Conservation (phyloP, 2,888 invertebrate genomes). For the Pristionchus mayeri region DNA sequence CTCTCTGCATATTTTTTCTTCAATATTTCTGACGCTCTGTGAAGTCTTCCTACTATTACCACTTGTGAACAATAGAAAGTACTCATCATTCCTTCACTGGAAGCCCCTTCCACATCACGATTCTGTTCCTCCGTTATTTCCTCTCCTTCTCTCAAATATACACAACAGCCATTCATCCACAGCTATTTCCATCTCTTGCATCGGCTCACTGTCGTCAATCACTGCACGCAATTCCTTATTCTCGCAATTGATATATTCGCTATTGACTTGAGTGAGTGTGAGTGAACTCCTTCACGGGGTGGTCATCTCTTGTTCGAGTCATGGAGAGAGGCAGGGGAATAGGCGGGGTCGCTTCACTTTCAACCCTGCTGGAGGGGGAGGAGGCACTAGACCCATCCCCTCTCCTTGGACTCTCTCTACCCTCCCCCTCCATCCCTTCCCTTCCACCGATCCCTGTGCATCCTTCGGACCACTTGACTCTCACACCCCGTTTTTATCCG, state of each 20-base stretch:
- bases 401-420: constrained; percentile 37
- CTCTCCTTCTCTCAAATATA: constrained; percentile 34
- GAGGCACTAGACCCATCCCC: constrained; percentile 26
- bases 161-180: constrained; percentile 5
- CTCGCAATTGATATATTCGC: background rate
- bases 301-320: constrained; percentile 14
- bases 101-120: background rate
- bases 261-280: background rate
- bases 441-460: constrained; percentile 35
- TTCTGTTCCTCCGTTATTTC: constrained; percentile 30
- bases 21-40: background rate
- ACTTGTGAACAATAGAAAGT: constrained; percentile 12
- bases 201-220: background rate
- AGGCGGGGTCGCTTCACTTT: constrained; percentile 36
- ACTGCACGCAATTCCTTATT: background rate
- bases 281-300: background rate
- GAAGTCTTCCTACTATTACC: background rate
- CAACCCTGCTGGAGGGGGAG: constrained; percentile 37
- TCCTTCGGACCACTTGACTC: constrained; percentile 44
- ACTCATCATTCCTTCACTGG: constrained; percentile 7
- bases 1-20: background rate
- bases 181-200: background rate
- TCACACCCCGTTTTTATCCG: constrained; percentile 42
- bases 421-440: constrained; percentile 4
- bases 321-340: constrained; percentile 18